These are phyloP conservation scores for Mesaphorura yosii DNA, from an alignment of 1,140 invertebrate genomes.

Conservation along the genomic window DNA sequence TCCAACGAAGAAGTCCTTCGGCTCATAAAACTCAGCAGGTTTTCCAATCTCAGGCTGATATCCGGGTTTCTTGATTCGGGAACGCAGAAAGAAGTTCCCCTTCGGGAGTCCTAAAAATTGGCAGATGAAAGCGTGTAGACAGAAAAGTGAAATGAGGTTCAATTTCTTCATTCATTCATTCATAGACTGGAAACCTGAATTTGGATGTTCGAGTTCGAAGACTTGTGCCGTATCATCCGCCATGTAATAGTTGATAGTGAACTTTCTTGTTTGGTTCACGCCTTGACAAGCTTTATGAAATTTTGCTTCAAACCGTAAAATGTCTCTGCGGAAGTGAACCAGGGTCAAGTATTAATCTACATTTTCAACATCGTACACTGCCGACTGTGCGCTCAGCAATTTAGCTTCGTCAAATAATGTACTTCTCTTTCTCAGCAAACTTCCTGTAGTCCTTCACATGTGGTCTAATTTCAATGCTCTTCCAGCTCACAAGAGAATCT, in stretches of 20 bases:
- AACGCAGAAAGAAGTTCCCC: slow-evolving; percentile 55
- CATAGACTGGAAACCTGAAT: slow-evolving; percentile 56
- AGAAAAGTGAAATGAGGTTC: background rate
- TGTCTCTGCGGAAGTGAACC: slow-evolving; percentile 16
- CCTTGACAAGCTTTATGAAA: slow-evolving; percentile 25
- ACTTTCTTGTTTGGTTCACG: slow-evolving; percentile 54
- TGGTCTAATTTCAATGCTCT: slow-evolving; percentile 28
- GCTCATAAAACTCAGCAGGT: slow-evolving; percentile 57
- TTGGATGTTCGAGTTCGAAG: slow-evolving; percentile 57
- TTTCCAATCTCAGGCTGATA: slow-evolving; percentile 51
- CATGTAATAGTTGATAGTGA: slow-evolving; percentile 69
- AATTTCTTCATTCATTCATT: background rate
- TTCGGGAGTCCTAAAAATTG: slow-evolving; percentile 35
- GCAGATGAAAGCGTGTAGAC: slow-evolving; percentile 3
- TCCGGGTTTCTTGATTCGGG: slow-evolving; percentile 56
- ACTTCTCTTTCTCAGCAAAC: slow-evolving; percentile 24
- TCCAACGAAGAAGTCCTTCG: slow-evolving; percentile 70
- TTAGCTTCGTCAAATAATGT: background rate
- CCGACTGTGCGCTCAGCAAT: background rate
- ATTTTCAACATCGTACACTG: background rate
- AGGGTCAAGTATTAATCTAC: background rate
- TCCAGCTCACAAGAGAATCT: slow-evolving; percentile 28
- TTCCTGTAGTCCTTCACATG: slow-evolving; percentile 21
- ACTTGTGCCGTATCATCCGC: slow-evolving; percentile 72
- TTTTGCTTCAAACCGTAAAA: slow-evolving; percentile 25